Evolutionary conservation across 2,797 vertebrate genomes (phyloP), one percentile per base, ranked within the genome.

Genomic region (Oreochromis mossambicus): DNA sequence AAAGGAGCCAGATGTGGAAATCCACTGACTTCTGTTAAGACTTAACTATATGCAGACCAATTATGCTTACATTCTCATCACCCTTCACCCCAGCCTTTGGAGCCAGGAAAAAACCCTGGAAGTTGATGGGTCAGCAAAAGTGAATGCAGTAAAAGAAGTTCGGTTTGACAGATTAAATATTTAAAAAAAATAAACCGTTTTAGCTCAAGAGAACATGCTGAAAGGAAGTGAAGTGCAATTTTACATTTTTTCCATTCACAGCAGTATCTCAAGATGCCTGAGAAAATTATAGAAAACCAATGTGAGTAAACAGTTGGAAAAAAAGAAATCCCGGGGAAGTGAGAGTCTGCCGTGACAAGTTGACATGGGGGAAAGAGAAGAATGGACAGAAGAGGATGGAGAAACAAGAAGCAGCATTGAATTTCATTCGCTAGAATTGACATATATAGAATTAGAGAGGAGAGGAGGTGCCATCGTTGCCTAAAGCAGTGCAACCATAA

Each of bases 381-480:
- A 70, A 6, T n/a, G 32, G 1, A 61, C 32, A 24, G 36, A 41
- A 2, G 36, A 38, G 61, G 34, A 41, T 3, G 2, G 36, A 4
- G n/a, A 41, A 66, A 66, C 36, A 21, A 38, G 61, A 63, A 63
- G 6, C 61, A 21, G 19, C 34, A 21, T 38, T 66, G 34, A 66
- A 21, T 0, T 66, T 66, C 7, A 41, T 8, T 21, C 1, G 0
- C 0, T 21, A 66, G 36, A 66, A 24, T 5, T 41, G 34, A 66
- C 19, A 21, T 8, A 8, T 41, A 8, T 21, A 66, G 3, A 38
- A 66, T 38, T 63, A 38, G 61, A 63, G 34, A 63, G 32, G 34
- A 41, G 36, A 0, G 14, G 21, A 46, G 66, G 14, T 10, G 24
- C 66, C 63, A 13, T 43, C 38, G 15, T 12, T 68, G 19, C 38